Conservation (phyloP, 2,113 vertebrate species). For the Ctenodactylus gundi region DNA sequence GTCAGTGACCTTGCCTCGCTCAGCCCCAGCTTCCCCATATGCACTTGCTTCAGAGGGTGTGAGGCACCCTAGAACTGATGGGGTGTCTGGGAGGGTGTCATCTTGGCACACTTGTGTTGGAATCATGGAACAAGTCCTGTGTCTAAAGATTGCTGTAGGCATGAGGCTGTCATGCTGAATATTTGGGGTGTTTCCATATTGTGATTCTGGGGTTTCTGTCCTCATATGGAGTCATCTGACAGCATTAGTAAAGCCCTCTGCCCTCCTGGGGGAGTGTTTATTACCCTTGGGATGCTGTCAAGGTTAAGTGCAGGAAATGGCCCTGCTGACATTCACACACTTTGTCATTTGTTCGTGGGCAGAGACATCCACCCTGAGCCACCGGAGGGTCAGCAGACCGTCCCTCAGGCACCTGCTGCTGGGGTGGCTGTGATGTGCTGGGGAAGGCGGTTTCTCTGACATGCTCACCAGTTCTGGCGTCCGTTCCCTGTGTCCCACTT, state of each 20-base stretch:
- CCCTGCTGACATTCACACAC: not conserved
- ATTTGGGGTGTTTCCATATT: too few species aligned
- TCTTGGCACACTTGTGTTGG: not conserved
- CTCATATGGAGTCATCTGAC: not conserved
- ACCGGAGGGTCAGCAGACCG: not conserved
- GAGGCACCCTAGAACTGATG: too few species aligned
- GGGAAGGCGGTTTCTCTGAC: not conserved
- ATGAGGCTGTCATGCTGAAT: not conserved
- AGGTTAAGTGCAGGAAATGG: conserved; percentile 10
- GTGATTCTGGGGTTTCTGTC: not conserved
- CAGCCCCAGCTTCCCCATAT: not conserved
- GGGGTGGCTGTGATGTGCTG: not conserved
- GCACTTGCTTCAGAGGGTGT: not conserved
- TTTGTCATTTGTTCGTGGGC: not conserved
- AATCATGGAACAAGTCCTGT: not conserved
- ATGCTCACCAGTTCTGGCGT: not conserved
- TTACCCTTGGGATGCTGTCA: conserved; percentile 9
- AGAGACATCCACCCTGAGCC: not conserved
- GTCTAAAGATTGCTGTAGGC: not conserved
- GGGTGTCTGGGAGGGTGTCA: too few species aligned
- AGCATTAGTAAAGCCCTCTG: not conserved
- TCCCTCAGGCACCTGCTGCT: not conserved
- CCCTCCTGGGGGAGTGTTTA: not conserved
- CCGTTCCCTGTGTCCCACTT: not conserved
- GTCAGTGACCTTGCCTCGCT: not conserved